Percentiles rank a stretch among this genome's conserved stretches.
These are phyloP conservation scores for Erebia aethiops DNA, from an alignment of 2,888 invertebrate species.

Conservation along the genomic window DNA sequence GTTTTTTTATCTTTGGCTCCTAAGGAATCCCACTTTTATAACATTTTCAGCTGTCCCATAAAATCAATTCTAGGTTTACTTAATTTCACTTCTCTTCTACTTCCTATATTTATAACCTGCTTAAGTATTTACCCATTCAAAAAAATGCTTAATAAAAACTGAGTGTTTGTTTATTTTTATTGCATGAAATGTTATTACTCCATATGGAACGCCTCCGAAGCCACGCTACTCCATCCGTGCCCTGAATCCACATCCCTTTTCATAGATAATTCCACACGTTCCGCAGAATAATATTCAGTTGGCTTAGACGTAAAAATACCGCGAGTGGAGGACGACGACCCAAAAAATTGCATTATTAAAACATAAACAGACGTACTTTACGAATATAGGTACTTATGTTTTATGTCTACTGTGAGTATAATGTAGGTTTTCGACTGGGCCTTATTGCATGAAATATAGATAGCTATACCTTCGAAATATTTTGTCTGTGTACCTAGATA, in stretches of 20 bases:
- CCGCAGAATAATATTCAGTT: slow-evolving; percentile 35
- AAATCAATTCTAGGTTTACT: too few species aligned
- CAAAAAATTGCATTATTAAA: slow-evolving; percentile 44
- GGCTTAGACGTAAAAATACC: slow-evolving; percentile 34
- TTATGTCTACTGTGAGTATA: neutral
- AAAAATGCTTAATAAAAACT: slow-evolving; percentile 1
- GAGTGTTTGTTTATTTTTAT: neutral
- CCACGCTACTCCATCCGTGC: slow-evolving; percentile 27
- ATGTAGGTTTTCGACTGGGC: neutral
- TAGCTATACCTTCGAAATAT: too few species aligned
- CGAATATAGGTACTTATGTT: neutral
- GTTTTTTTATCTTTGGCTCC: too few species aligned
- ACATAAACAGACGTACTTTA: slow-evolving; percentile 30
- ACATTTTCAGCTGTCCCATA: too few species aligned
- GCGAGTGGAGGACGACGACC: slow-evolving; percentile 33
- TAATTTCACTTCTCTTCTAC: too few species aligned
- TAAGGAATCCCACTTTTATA: too few species aligned
- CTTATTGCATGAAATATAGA: neutral
- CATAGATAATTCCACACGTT: slow-evolving; percentile 36
- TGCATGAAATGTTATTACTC: slow-evolving; percentile 20
- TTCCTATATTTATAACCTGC: too few species aligned
- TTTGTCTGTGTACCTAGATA: neutral
- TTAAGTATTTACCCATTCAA: neutral
- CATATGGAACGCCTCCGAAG: slow-evolving; percentile 12
- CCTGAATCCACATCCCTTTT: slow-evolving; percentile 34